Conservation (phyloP, 1,140 invertebrate genomes). For the Akabosia matsudoensis region DNA sequence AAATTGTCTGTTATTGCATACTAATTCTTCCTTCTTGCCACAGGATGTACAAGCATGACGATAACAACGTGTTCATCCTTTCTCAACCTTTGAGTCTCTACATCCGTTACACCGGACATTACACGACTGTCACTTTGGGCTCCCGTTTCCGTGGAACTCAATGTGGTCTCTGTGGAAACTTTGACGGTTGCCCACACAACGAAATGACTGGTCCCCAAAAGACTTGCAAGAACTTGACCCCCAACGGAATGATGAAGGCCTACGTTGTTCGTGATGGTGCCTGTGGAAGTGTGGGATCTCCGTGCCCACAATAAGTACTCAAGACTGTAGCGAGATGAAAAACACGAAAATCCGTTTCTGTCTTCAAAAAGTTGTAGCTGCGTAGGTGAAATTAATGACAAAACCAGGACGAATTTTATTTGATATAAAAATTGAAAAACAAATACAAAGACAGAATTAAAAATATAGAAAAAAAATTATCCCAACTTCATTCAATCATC, state of each 20-base stretch:
- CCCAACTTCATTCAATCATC: too few relatives aligned
- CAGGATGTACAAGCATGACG: conserved; percentile 43
- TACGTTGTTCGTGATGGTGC: conserved; percentile 44
- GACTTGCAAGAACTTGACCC: conserved; percentile 33
- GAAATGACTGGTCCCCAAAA: conserved; percentile 41
- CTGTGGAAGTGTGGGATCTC: conserved; percentile 23
- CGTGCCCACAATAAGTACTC: not conserved
- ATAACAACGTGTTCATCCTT: conserved; percentile 39
- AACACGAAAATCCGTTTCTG: not conserved
- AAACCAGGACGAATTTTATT: too few relatives aligned
- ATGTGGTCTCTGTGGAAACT: conserved; percentile 47
- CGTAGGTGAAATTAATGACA: too few relatives aligned
- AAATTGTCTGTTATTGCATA: not conserved
- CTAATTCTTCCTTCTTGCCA: not conserved
- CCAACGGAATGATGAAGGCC: conserved; percentile 44
- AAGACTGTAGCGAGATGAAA: not conserved
- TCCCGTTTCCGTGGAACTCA: conserved; percentile 41
- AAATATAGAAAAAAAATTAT: too few relatives aligned
- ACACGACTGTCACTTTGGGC: conserved; percentile 42
- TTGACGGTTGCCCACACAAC: conserved; percentile 35
- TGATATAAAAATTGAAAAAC: too few relatives aligned
- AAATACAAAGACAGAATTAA: too few relatives aligned
- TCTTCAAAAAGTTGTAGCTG: not conserved
- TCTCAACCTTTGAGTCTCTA: conserved; percentile 38
- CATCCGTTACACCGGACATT: conserved; percentile 44